Evolutionary conservation across 2,113 vertebrate genomes (phyloP).

Genomic region (Picathartes gymnocephalus): DNA sequence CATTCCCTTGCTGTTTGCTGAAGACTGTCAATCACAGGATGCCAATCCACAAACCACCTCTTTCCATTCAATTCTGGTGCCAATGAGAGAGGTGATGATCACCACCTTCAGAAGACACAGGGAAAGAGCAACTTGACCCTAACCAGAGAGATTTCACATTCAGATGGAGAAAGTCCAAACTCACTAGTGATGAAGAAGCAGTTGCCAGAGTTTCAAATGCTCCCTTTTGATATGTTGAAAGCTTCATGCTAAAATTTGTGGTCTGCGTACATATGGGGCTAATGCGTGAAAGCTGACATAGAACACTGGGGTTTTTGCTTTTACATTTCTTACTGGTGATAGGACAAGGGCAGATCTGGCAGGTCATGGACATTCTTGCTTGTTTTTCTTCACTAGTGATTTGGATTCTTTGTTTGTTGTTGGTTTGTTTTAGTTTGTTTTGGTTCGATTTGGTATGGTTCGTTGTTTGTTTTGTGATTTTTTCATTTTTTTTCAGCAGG

Average conservation of each 20-base stretch:
- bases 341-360: background rate
- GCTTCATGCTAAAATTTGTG: fast-evolving
- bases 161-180: background rate
- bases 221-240: fast-evolving
- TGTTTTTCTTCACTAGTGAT: background rate
- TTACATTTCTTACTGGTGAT: too few relatives aligned
- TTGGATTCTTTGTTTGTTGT: background rate
- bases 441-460: background rate
- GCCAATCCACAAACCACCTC: background rate
- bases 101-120: background rate
- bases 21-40: background rate
- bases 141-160: background rate
- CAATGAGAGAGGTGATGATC: fast-evolving
- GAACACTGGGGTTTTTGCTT: background rate
- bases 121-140: background rate
- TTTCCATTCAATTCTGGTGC: background rate
- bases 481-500: background rate
- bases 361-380: background rate
- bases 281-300: background rate
- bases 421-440: background rate
- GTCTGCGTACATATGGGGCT: fast-evolving
- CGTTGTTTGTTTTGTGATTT: background rate
- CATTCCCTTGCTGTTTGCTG: background rate
- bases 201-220: background rate
- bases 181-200: background rate